Evolutionary conservation across 2,113 vertebrate genomes (phyloP), one percentile per base, ranked within the genome.

Genomic region (Grallaria varia): DNA sequence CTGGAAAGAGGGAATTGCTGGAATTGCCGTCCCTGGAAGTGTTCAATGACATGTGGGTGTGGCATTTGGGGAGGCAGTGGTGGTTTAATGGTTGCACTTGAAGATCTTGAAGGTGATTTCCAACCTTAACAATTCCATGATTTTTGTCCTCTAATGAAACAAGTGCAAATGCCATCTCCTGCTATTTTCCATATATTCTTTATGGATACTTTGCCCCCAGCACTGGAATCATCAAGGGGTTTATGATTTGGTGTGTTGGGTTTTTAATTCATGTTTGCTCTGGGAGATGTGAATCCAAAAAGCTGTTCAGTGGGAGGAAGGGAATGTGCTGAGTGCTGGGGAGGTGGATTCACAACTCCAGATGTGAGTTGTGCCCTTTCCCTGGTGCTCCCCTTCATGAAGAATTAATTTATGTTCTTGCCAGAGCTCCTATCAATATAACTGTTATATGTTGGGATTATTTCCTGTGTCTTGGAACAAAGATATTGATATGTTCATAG

Each of bases 131-230:
- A 1, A 13, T 20, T 7, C 55, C 1, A 9, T 3, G 37, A 12
- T 14, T 27, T 17, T 39, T 47, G n/a, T 47, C 1, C 14, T 1
- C 0, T 9, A 13, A 62, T 6, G 17, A 73, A 68, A 33, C 14
- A 52, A 64, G 1, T 2, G 3, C 33, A 28, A 35, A 62, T 27
- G 12, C 22, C 2, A 0, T 8, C 37, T 74, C 31, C 28, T 58
- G 60, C 39, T 55, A 0, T 63, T 63, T 71, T n/a, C 52, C 5
- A 1, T 9, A 2, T 3, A 8, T 24, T 83, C n/a, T 47, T 2
- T 31, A 0, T 0, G 23, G 53, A 35, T 8, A 2, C 20, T 69
- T 66, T 18, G 33, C 35, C 27, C 28, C 30, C 1, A 0, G 6
- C 11, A 3, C 30, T 0, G 4, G 45, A 69, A 31, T 12, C 35